Conservation (phyloP, 2,888 invertebrate species). For the Atethmia centrago region DNA sequence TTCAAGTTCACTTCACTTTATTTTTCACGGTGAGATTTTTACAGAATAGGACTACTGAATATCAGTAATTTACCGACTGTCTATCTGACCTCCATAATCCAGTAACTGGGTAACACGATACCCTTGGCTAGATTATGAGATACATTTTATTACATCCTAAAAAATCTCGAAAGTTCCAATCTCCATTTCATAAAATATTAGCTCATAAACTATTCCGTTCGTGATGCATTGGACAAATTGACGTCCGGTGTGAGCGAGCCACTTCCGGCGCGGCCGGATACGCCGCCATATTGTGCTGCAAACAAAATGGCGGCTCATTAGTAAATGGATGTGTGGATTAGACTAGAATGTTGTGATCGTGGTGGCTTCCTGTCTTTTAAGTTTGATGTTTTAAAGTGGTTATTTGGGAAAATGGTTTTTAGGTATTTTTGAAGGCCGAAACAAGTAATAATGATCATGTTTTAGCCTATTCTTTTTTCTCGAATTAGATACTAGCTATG, state of each 20-base stretch:
- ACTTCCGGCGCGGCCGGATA: constrained; percentile 72
- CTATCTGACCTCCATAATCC: background rate
- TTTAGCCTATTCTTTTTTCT: background rate
- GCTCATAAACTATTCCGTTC: constrained; percentile 68
- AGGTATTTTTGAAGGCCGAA: too few relatives aligned
- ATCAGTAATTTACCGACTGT: too few relatives aligned
- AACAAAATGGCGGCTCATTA: constrained; percentile 66
- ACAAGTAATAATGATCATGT: background rate
- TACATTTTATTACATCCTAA: constrained; percentile 18
- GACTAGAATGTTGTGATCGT: constrained; percentile 17
- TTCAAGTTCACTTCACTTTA: too few relatives aligned
- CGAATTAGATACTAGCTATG: background rate
- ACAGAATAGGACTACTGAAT: too few relatives aligned
- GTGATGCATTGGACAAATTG: constrained; percentile 71
- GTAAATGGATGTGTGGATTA: constrained; percentile 54
- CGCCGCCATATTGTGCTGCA: constrained; percentile 71
- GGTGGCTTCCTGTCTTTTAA: background rate
- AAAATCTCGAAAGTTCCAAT: constrained; percentile 43
- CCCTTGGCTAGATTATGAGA: too few relatives aligned
- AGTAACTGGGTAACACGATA: background rate
- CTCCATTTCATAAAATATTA: constrained; percentile 40
- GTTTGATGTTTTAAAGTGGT: too few relatives aligned
- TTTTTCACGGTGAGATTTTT: too few relatives aligned
- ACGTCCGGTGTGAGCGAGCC: constrained; percentile 74
- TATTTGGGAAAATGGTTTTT: background rate